These are phyloP conservation scores for Corella eumyota DNA, from an alignment of 23 tunicate genomes.

Conservation along the genomic window DNA sequence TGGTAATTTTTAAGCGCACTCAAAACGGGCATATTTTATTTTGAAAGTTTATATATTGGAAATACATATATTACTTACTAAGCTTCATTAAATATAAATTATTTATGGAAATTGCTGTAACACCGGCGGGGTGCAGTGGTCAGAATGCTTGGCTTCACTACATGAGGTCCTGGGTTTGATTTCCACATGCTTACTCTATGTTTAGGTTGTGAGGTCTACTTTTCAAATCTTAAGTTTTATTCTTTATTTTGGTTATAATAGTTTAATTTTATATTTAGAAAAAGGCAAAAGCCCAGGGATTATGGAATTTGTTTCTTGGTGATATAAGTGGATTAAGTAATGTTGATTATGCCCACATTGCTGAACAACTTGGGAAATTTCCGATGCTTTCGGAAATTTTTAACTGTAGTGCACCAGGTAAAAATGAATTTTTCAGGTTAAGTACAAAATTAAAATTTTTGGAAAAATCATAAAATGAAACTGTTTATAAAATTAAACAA, in stretches of 20 bases:
- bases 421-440: neutral
- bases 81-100: no score
- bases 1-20: no score
- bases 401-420: constrained; percentile 94
- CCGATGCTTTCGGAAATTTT: constrained; percentile 48
- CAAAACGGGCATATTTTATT: no score
- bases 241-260: neutral
- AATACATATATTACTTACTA: no score
- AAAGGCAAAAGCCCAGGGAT: constrained; percentile 76
- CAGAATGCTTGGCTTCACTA: no score
- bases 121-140: no score
- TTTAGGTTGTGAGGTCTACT: no score
- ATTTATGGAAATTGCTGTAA: no score
- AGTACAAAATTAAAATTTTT: neutral
- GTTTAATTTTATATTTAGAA: constrained; percentile 16
- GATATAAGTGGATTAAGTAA: constrained; percentile 79
- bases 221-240: neutral
- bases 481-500: neutral
- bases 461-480: neutral
- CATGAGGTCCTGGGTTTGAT: no score
- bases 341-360: constrained; percentile 93
- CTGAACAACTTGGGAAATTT: constrained; percentile 75
- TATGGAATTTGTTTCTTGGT: constrained; percentile 90
- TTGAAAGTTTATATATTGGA: no score
- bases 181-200: no score